Evolutionary conservation across 2,113 vertebrate species (phyloP).

Genomic region (Hyla sarda): DNA sequence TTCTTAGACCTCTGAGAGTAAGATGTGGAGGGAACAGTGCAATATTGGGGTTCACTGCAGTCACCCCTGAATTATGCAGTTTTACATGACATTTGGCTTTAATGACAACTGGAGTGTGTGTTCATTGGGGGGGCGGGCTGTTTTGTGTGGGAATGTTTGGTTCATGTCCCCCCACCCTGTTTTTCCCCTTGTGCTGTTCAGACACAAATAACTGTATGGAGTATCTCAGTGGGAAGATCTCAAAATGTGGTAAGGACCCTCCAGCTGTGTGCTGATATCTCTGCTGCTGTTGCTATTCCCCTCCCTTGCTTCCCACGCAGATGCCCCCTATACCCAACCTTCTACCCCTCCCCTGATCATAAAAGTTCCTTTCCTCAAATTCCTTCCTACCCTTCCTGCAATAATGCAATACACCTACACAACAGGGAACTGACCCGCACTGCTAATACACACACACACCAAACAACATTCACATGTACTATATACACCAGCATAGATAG

Average conservation of each 20-base stretch:
- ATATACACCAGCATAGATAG: not conserved
- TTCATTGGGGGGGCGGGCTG: slow-evolving; percentile 65
- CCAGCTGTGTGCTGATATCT: slow-evolving; percentile 48
- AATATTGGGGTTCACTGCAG: not conserved
- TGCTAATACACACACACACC: not conserved
- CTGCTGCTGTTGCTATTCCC: slow-evolving; percentile 51
- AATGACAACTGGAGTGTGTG: not conserved
- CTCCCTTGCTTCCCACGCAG: slow-evolving; percentile 60
- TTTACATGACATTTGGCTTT: no score
- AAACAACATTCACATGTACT: not conserved
- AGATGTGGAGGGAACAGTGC: not conserved
- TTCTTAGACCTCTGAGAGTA: not conserved
- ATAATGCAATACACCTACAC: not conserved
- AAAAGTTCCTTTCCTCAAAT: slow-evolving; percentile 14
- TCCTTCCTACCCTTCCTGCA: not conserved
- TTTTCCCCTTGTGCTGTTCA: slow-evolving; percentile 77
- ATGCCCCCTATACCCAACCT: not conserved
- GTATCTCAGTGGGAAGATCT: slow-evolving; percentile 88
- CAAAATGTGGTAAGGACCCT: slow-evolving; percentile 91
- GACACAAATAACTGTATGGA: slow-evolving; percentile 87
- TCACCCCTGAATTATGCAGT: not conserved
- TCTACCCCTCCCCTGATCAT: slow-evolving; percentile 24
- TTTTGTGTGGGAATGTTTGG: slow-evolving; percentile 57
- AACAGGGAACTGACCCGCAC: not conserved
- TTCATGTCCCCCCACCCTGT: slow-evolving; percentile 75